Evolutionary conservation across 1,140 invertebrate species (phyloP), one percentile per base, ranked within the genome.

Genomic region (Dreissena polymorpha): DNA sequence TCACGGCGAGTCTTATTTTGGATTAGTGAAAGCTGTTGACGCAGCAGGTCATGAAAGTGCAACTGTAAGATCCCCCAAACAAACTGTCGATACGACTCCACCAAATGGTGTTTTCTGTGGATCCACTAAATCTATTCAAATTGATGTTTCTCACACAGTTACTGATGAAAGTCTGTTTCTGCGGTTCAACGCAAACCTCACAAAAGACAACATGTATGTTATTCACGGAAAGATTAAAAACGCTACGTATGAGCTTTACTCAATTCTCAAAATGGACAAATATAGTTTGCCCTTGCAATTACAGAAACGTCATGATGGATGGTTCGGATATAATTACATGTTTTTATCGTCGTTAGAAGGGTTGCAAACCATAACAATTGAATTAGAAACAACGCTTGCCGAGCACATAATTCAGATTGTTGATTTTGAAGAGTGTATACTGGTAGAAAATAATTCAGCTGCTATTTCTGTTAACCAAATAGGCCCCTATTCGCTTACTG

Each of bases 21-120:
- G 76, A 10, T 29, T 72, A 14, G 86, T 85, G 0, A 83, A 83
- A 67, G 84, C 86, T 13, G 63, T 69, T 27, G 86, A 87, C 64
- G 63, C 76, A 12, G 86, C 86, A 8, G 86, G 84, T n/a, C 76
- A 80, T 74, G 21, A 23, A 14, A 85, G 76, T 50, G 49, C 53
- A 23, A 70, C 68, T 23, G 73, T 63, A 0, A n/a, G 5, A 68
- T 85, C 86, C 0, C 13, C 50, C 7, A 53, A 68, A 23, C 76
- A 83, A 18, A 53, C 75, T 3, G 65, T 87, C 51, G 86, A 87
- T 73, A 49, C 49, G 8, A 83, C 84, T 10, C 71, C 80, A n/a
- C 86, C 86, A 25, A 65, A 73, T 25, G 57, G 57, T 50, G 27
- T 39, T 50, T 39, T 1, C 25, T 70, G 68, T 70, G 57, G 21